Evolutionary conservation across 2,888 invertebrate species (phyloP), one percentile per base, ranked within the genome.

Genomic region (Drosophila mulleri): DNA sequence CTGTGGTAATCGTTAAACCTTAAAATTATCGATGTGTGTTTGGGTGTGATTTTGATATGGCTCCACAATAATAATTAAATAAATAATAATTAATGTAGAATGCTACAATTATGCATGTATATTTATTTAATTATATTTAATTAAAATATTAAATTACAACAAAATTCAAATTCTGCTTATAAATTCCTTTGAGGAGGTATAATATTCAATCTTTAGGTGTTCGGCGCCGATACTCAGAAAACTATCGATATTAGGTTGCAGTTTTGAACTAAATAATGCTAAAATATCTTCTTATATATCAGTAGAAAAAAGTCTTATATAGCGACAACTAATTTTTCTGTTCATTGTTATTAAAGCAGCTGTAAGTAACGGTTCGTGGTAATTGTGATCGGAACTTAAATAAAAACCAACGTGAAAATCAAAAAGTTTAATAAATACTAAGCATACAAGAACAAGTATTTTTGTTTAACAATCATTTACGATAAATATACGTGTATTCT

Each of bases 351-450:
- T 60, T 47, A 35, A 70, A 50, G 58, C 76, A 70, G 54, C 53
- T 35, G 65, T 18, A 23, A 48, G 61, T 75, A 75, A 75, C 71
- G 76, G 74, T 70, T 75, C 53, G 54, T 42, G 37, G n/a, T 26
- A 20, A 44, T 23, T 58, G 16, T 35, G 16, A 48, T 29, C 48
- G 37, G 29, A 39, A 62, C 18, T 48, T 11, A 26, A 29, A 11
- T 29, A 39, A 37, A 52, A 37, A 60, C 8, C 23, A 20, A 18
- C 12, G 8, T 8, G 20, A n/a, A 41, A 16, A 18, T n/a, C n/a
- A 47, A 44, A 20, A 42, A 42, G 11, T 16, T 41, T 14, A 52
- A 56, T 14, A n/a, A 12, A 42, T 41, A 12, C 2, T 41, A 50
- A 11, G 26, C 23, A 11, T 16, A 39, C 12, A 29, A 59, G 2